Evolutionary conservation across 2,113 vertebrate genomes (phyloP).

Genomic region (Cavia aperea): DNA sequence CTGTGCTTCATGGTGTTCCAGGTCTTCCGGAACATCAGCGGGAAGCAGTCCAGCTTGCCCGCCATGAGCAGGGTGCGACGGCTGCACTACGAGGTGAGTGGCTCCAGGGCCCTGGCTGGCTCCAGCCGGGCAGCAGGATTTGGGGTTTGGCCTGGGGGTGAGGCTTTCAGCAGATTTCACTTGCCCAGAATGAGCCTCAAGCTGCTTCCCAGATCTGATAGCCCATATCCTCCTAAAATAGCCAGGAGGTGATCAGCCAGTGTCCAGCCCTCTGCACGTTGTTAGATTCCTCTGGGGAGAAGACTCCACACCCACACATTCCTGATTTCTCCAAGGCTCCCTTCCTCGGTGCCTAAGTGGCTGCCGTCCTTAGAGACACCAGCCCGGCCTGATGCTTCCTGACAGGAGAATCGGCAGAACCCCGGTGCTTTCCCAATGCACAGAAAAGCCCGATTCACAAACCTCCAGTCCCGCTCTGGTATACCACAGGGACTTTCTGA

Average conservation of each 20-base stretch:
- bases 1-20: slow-evolving; percentile 99
- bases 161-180: neutral
- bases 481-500: neutral
- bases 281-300: neutral
- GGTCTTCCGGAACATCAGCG: slow-evolving; percentile 96
- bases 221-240: neutral
- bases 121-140: too few relatives aligned
- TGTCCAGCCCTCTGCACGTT: neutral
- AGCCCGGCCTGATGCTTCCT: neutral
- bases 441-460: neutral
- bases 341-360: neutral
- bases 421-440: neutral
- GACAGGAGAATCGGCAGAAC: neutral
- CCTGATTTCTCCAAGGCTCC: neutral
- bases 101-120: neutral
- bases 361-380: neutral
- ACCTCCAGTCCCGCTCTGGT: neutral
- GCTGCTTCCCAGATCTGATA: neutral
- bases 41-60: slow-evolving; percentile 90
- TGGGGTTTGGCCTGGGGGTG: neutral
- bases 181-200: neutral
- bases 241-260: neutral
- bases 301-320: neutral
- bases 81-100: slow-evolving; percentile 91
- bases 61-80: slow-evolving; percentile 94